These are phyloP conservation scores for Chesias legatella DNA, from an alignment of 2,888 invertebrate species.

Conservation along the genomic window DNA sequence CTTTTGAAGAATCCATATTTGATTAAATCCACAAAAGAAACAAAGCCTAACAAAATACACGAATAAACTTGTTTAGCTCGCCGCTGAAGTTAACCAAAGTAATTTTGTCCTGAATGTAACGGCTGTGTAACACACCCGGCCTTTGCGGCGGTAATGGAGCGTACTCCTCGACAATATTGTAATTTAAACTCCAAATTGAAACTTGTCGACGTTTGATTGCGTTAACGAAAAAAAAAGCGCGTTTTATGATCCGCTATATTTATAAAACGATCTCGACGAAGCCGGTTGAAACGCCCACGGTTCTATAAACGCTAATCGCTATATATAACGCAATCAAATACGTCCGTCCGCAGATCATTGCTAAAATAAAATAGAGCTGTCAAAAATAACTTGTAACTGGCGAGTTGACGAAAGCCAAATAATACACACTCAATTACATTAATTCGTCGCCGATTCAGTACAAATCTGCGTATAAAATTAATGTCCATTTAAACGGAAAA, in stretches of 20 bases:
- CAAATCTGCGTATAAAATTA: conserved; percentile 74
- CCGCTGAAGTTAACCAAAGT: conserved; percentile 30
- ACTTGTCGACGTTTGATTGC: conserved; percentile 32
- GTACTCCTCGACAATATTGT: conserved; percentile 35
- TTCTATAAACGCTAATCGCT: conserved; percentile 17
- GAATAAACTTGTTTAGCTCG: conserved; percentile 27
- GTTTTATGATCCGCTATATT: conserved; percentile 23
- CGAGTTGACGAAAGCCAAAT: conserved; percentile 48
- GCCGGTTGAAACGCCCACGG: conserved; percentile 19
- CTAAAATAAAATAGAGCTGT: conserved; percentile 38
- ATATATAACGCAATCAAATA: conserved; percentile 18
- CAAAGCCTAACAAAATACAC: conserved; percentile 27
- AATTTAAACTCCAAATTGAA: conserved; percentile 37
- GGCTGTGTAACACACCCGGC: conserved; percentile 29
- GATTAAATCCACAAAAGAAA: conserved; percentile 19
- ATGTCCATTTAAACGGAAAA: conserved; percentile 74
- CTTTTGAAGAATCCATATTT: conserved; percentile 2
- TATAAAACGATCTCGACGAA: conserved; percentile 15
- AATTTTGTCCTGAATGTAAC: conserved; percentile 30
- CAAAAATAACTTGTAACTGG: conserved; percentile 39
- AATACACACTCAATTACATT: conserved; percentile 72
- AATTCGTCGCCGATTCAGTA: conserved; percentile 70
- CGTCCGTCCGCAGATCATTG: conserved; percentile 11
- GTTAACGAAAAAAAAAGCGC: conserved; percentile 28
- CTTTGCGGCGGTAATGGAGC: conserved; percentile 37